Conservation (phyloP, 53 echinoderm and acorn worm genomes). For the Hippasteria phrygiana region DNA sequence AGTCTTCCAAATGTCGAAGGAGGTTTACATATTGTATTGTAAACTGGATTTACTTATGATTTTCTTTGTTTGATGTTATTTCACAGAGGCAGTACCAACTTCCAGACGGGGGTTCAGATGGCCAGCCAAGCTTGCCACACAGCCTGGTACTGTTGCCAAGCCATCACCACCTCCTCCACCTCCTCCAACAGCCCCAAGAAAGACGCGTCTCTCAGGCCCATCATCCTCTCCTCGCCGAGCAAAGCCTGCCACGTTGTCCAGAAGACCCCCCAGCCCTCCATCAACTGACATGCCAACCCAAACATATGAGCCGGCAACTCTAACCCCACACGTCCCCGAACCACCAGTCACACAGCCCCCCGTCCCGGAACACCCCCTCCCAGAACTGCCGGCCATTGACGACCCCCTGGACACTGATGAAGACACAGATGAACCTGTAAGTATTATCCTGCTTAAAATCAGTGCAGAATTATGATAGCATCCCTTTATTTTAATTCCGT, state of each 20-base stretch:
- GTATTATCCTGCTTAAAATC: not conserved
- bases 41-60: too few relatives aligned
- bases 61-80: too few relatives aligned
- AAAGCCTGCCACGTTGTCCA: constrained; percentile 35
- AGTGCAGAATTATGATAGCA: not conserved
- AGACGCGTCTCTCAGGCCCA: not conserved
- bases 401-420: not conserved
- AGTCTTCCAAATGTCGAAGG: too few relatives aligned
- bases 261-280: constrained; percentile 11
- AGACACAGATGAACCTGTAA: not conserved
- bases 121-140: not conserved
- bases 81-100: too few relatives aligned
- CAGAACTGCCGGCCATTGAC: not conserved
- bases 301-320: not conserved
- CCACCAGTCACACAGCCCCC: not conserved
- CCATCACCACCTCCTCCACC: not conserved
- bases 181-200: not conserved
- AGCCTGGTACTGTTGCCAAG: not conserved
- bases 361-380: not conserved
- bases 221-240: constrained; percentile 36
- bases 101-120: too few relatives aligned
- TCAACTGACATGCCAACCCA: not conserved
- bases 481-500: too few relatives aligned
- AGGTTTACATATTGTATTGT: too few relatives aligned
- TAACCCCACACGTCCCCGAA: not conserved